Evolutionary conservation across 2,797 vertebrate genomes (phyloP).

Genomic region (Eulemur albifrons): DNA sequence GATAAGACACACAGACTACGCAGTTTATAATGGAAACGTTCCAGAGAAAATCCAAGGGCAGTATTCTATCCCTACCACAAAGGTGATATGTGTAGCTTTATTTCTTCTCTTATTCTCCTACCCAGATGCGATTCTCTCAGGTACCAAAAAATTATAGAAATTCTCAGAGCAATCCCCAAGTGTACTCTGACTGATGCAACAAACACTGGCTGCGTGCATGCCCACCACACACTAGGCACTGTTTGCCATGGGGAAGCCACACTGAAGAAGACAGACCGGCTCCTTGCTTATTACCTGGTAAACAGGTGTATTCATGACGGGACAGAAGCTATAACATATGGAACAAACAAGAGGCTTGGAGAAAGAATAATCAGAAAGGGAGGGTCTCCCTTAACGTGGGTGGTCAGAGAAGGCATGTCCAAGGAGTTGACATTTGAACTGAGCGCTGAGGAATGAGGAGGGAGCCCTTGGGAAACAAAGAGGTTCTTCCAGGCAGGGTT

Average conservation of each 20-base stretch:
- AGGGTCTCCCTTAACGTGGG: not conserved
- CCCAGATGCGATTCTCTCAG: not conserved
- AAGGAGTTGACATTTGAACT: not conserved
- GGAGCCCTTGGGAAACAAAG: not conserved
- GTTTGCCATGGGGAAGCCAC: not conserved
- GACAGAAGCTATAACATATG: not conserved
- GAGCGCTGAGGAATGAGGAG: not conserved
- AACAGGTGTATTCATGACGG: not conserved
- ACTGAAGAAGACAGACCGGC: not conserved
- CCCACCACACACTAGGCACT: accelerated
- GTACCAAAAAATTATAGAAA: not conserved
- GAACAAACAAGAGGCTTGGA: not conserved
- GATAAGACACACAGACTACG: not conserved
- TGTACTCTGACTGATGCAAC: not conserved
- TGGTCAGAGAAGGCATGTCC: not conserved
- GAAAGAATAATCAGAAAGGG: not conserved
- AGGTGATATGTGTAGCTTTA: not conserved
- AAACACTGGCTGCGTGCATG: too few species aligned
- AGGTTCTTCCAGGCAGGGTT: not conserved
- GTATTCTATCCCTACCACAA: not conserved
- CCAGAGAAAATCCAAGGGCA: not conserved
- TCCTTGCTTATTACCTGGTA: not conserved
- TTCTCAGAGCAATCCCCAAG: not conserved
- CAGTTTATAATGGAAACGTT: not conserved
- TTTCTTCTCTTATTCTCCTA: not conserved